Percentiles rank a stretch among this genome's conserved stretches.
Conservation (phyloP, 1,140 invertebrate genomes). For the Anoplolepis gracilipes region DNA sequence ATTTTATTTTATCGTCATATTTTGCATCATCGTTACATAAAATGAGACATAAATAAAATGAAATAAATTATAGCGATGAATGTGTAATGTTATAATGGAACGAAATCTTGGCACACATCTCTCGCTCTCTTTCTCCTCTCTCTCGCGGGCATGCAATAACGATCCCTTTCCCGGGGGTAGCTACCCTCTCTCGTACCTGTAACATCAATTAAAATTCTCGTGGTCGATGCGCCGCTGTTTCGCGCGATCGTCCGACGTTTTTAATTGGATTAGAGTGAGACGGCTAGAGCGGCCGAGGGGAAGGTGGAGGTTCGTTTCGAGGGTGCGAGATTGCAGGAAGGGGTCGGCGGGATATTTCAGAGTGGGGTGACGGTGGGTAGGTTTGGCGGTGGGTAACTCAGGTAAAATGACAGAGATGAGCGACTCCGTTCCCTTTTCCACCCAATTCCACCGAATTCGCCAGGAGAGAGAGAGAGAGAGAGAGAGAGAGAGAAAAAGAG, state of each 20-base stretch:
- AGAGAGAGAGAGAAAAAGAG: too few relatives aligned
- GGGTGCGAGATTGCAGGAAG: conserved; percentile 79
- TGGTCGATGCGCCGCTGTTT: conserved; percentile 81
- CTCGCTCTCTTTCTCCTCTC: conserved; percentile 4
- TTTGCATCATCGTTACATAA: neutral
- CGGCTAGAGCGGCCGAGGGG: conserved; percentile 65
- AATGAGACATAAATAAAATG: conserved; percentile 25
- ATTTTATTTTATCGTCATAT: neutral
- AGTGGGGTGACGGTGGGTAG: conserved; percentile 23
- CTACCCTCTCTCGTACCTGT: conserved; percentile 75
- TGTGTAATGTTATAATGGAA: conserved; percentile 32
- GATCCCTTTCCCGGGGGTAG: conserved; percentile 56
- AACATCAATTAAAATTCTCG: conserved; percentile 85
- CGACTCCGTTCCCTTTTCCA: conserved; percentile 47
- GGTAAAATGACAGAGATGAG: conserved; percentile 74
- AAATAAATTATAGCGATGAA: conserved; percentile 43
- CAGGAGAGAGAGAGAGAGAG: too few relatives aligned
- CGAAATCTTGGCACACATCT: conserved; percentile 48
- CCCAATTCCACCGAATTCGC: conserved; percentile 56
- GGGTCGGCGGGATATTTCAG: conserved; percentile 76
- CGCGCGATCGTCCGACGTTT: conserved; percentile 82
- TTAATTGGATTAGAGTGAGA: conserved; percentile 85
- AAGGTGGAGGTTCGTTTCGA: conserved; percentile 66
- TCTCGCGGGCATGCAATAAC: conserved; percentile 24
- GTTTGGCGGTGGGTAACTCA: conserved; percentile 26